phyloP scores from a whole-genome alignment of 2,888 invertebrate species.

The Gymnosoma rotundatum region DNA sequence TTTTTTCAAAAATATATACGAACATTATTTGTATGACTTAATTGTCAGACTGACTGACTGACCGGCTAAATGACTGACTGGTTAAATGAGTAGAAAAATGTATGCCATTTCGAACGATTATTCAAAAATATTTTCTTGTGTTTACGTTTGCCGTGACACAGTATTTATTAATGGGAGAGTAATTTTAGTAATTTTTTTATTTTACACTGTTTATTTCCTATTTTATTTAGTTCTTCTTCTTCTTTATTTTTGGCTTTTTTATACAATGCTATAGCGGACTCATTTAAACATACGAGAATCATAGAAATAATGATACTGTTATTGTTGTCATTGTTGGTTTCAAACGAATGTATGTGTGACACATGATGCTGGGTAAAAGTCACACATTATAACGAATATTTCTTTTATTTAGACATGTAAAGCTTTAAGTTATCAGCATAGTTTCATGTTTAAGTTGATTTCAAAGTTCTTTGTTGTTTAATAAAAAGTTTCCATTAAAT shows the following conservation, averaged over 20 bases:
- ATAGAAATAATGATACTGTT: constrained; percentile 18
- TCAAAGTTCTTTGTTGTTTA: too few relatives aligned
- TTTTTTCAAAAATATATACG: constrained; percentile 4
- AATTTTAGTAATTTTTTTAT: constrained; percentile 19
- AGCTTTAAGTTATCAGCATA: too few relatives aligned
- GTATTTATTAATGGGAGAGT: neutral
- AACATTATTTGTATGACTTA: neutral
- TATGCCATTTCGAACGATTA: neutral
- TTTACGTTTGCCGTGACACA: constrained; percentile 13
- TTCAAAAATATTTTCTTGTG: neutral
- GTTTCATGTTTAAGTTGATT: too few relatives aligned
- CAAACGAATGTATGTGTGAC: constrained; percentile 29
- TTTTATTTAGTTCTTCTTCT: neutral
- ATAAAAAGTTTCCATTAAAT: too few relatives aligned
- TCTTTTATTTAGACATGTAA: too few relatives aligned
- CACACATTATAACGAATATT: too few relatives aligned
- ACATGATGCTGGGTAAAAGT: neutral
- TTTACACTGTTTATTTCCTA: neutral
- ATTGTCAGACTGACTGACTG: neutral
- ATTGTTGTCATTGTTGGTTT: constrained; percentile 15
- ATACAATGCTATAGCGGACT: constrained; percentile 27
- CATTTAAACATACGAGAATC: constrained; percentile 50
- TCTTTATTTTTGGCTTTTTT: neutral
- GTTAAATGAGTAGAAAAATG: neutral
- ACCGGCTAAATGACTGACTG: neutral